phyloP scores from a whole-genome alignment of 2,888 invertebrate genomes.

The Yponomeuta evonymella region DNA sequence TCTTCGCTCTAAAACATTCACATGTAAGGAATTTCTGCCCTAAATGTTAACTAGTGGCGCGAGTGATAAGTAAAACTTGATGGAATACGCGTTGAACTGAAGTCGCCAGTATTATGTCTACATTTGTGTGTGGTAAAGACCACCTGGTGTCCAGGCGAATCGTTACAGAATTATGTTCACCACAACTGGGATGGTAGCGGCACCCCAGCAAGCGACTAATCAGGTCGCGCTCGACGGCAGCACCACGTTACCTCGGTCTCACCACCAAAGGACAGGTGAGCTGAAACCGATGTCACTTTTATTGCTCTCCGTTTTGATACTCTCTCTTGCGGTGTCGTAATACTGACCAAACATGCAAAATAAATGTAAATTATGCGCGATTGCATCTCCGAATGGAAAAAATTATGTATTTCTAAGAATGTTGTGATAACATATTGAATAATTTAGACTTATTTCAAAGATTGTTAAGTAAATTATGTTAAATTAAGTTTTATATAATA shows the following conservation, averaged over 20 bases:
- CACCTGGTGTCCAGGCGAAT: constrained; percentile 62
- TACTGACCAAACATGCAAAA: background rate
- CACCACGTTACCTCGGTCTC: constrained; percentile 66
- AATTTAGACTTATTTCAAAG: background rate
- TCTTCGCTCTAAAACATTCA: background rate
- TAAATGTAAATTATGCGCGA: background rate
- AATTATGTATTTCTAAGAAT: background rate
- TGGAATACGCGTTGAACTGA: constrained; percentile 36
- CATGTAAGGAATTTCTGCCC: background rate
- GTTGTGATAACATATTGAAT: background rate
- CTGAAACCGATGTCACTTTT: background rate
- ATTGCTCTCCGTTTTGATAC: background rate
- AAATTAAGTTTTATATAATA: background rate
- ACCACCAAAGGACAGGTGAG: constrained; percentile 39
- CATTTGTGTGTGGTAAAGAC: constrained; percentile 56
- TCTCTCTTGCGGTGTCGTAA: background rate
- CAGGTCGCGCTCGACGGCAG: constrained; percentile 68
- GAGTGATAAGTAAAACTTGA: constrained; percentile 22
- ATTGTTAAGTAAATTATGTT: background rate
- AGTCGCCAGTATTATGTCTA: constrained; percentile 60
- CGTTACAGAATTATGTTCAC: constrained; percentile 41
- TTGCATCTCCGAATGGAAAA: background rate
- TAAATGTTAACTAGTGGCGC: background rate
- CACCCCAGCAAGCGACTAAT: constrained; percentile 62
- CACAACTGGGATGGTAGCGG: constrained; percentile 64